Evolutionary conservation across 2,797 vertebrate species (phyloP).

Genomic region (Gadopsis bispinosus): DNA sequence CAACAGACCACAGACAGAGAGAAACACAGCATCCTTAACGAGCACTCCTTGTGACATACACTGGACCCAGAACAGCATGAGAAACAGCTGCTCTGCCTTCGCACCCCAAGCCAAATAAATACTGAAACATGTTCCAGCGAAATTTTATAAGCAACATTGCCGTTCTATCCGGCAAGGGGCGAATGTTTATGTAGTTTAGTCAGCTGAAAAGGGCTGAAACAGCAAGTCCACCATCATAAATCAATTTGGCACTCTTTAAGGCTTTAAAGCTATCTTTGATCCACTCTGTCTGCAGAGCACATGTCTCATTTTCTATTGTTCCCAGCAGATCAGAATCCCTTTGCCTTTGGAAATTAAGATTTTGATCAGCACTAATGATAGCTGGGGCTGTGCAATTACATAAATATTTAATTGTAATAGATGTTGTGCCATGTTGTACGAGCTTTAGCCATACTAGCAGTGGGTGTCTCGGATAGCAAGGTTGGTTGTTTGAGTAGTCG

Average conservation of each 20-base stretch:
- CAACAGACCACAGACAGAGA: constrained; percentile 26
- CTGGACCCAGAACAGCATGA: constrained; percentile 52
- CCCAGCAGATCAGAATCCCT: constrained; percentile 25
- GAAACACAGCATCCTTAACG: constrained; percentile 10
- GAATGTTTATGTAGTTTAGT: constrained; percentile 58
- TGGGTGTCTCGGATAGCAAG: neutral
- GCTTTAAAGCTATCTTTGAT: constrained; percentile 67
- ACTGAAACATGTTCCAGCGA: constrained; percentile 50
- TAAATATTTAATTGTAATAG: neutral
- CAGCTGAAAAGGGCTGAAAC: constrained; percentile 58
- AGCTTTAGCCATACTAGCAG: neutral
- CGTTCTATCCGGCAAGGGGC: constrained; percentile 26
- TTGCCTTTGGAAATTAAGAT: constrained; percentile 38
- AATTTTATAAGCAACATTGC: constrained; percentile 43
- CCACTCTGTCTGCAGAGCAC: constrained; percentile 66
- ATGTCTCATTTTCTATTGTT: constrained; percentile 53
- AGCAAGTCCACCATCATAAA: constrained; percentile 58
- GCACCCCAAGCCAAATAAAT: constrained; percentile 66
- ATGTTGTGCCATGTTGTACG: constrained; percentile 37
- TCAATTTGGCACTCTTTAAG: constrained; percentile 48
- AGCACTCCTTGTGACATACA: constrained; percentile 47
- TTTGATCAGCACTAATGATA: constrained; percentile 19
- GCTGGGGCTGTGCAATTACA: neutral
- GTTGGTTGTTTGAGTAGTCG: neutral
- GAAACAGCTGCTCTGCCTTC: constrained; percentile 78